Base-by-base conservation (phyloP, 2,888 invertebrate species). In the Resseliella maxima region DNA sequence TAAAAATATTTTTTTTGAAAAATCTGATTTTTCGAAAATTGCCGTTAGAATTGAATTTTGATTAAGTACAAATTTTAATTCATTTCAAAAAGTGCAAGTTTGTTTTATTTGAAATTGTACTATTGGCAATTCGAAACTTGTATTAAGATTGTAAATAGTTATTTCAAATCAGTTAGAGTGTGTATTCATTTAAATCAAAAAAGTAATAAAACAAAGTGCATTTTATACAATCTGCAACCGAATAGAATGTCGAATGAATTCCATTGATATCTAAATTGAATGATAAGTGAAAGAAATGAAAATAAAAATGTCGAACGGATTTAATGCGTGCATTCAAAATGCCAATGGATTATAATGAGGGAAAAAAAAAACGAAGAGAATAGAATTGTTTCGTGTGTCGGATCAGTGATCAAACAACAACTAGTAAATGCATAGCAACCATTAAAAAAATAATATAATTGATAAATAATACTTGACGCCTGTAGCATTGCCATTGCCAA, bases 391-490 rank as follows among this genome's bases (percentile, higher is more conserved):
- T 72, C 35, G 72, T 35, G 72, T 59, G 27, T 59, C 27, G 27
- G 59, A 59, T 59, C 59, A 59, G 27, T 59, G 72, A 72, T 72
- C 72, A 72, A 72, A 72, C 15, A 72, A 31, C 35, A 15, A 21
- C 31, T 72, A 72, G 72, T 72, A 72, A 59, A 72, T 72, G 72
- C 35, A 72, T 72, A 72, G 31, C 31, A 72, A 72, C 72, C 72
- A 72, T 72, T 72, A 31, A 72, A 35, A 21, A 50, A 27, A 72
- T 15, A 31, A 72, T 72, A 72, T 72, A 72, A 72, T 72, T 72
- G 72, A 72, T 72, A 72, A 72, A 72, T 72, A 72, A 72, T 72
- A 72, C 72, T 72, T 72, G 72, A 72, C 72, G 72, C 72, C 72
- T 31, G 72, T 15, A 72, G 72, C 72, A 72, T 72, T 21, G 27